Percentiles rank a stretch among this genome's conserved stretches.
Conservation (phyloP, 1,140 invertebrate species). For the Pentalonia nigronervosa region DNA sequence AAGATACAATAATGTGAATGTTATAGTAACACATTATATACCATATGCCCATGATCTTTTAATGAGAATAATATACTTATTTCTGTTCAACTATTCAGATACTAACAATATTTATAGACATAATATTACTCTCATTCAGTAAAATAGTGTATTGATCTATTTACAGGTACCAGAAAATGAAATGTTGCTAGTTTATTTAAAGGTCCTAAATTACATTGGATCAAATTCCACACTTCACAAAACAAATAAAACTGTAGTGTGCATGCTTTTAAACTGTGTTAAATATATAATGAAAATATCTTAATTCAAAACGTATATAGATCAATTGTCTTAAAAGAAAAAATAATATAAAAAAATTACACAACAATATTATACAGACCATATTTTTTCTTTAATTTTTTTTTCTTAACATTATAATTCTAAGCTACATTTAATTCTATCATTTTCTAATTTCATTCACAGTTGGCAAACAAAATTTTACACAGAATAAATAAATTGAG, state of each 20-base stretch:
- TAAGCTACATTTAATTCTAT: constrained; percentile 47
- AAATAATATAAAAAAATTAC: constrained; percentile 35
- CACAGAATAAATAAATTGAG: constrained; percentile 51
- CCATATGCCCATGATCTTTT: not conserved
- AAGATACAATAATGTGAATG: not conserved
- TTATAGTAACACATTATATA: not conserved
- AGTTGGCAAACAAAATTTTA: constrained; percentile 55
- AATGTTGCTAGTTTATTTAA: not conserved
- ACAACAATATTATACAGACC: constrained; percentile 32
- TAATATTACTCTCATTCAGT: not conserved
- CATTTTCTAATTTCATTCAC: constrained; percentile 47
- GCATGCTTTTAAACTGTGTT: not conserved
- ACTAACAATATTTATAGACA: not conserved
- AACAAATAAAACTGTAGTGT: not conserved
- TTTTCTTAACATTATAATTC: constrained; percentile 51
- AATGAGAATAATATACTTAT: not conserved
- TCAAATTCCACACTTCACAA: not conserved
- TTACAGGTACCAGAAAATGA: not conserved
- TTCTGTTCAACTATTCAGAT: not conserved
- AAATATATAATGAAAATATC: not conserved
- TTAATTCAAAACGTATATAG: not conserved
- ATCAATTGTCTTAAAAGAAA: not conserved
- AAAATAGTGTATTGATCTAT: not conserved
- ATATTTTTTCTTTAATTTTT: constrained; percentile 41
- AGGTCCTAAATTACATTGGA: not conserved